phyloP scores from a whole-genome alignment of 2,797 vertebrate species.

The Spondyliosoma cantharus region DNA sequence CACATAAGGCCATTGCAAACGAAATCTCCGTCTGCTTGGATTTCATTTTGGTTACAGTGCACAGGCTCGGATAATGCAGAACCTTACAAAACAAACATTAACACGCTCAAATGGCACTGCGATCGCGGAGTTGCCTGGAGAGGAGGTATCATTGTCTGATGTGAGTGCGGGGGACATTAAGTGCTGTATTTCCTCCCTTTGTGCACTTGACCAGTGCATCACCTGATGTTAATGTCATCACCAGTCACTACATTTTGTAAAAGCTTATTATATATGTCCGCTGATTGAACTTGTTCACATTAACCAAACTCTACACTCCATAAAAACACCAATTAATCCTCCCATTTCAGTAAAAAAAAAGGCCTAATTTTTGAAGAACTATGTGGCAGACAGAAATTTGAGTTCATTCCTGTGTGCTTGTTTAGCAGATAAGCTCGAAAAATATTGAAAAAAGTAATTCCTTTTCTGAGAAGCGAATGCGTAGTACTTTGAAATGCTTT shows the following conservation, averaged over 20 bases:
- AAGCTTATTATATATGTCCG: slow-evolving; percentile 27
- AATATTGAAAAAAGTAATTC: slow-evolving; percentile 14
- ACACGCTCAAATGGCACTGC: not conserved
- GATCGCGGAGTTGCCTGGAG: not conserved
- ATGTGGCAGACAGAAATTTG: not conserved
- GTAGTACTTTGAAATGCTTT: slow-evolving; percentile 22
- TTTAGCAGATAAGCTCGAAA: not conserved
- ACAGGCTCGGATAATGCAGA: not conserved
- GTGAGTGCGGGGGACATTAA: not conserved
- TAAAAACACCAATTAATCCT: slow-evolving; percentile 39
- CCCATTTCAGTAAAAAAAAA: slow-evolving; percentile 23
- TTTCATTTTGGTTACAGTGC: slow-evolving; percentile 11
- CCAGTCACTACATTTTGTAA: slow-evolving; percentile 20
- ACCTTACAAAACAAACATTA: not conserved
- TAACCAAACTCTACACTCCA: slow-evolving; percentile 18
- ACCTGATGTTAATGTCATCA: slow-evolving; percentile 33
- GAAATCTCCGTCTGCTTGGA: slow-evolving; percentile 21
- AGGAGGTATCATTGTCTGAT: slow-evolving; percentile 13
- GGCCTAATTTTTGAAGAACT: not conserved
- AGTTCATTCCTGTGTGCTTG: slow-evolving; percentile 22
- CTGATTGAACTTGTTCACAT: slow-evolving; percentile 12
- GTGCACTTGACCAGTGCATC: slow-evolving; percentile 20
- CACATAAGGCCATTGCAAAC: slow-evolving; percentile 6
- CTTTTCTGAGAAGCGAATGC: slow-evolving; percentile 11
- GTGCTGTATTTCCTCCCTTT: slow-evolving; percentile 18